Base-by-base conservation (phyloP, 1,140 invertebrate genomes). In the Hylyphantes graminicola region DNA sequence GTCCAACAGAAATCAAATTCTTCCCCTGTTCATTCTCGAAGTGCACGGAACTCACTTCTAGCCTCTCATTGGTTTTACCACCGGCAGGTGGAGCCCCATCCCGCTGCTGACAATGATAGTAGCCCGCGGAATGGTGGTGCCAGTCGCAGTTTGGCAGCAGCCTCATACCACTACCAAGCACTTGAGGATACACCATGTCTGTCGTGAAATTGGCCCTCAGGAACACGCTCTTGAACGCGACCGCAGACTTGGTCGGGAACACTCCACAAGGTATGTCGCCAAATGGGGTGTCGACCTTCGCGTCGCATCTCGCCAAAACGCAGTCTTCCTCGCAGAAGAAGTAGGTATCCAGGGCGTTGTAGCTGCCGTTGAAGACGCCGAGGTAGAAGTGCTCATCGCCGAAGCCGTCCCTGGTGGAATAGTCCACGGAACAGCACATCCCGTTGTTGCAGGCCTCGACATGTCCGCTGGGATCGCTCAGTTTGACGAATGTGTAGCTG, bases 341-440 rank as follows among this genome's bases (percentile, higher is more conserved):
- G 21, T 79, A 85, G 15, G 61, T 12, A 54, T 35, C 19, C 7
- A 21, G 19, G 0, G 13, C 13, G 53, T 55, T 48, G 7, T 21
- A 21, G 8, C 55, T 83, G 8, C 85, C 79, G 9, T 77, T 83
- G 48, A 48, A 77, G 13, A 86, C n/a, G 7, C 59, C 80, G 3
- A 86, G 55, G 19, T 83, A 82, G 17, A 59, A 78, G 7, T 72
- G 48, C 15, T 78, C 67, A 11, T 55, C 17, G 15, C 70, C 55
- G 0, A 13, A 5, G 13, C 54, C 50, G 0, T n/a, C 12, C 11
- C 13, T 48, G 2, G 84, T 6, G 11, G 61, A 15, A 61, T 86
- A 86, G 15, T 83, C 10, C 7, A 87, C 10, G 13, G 61, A 59
- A 63, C 87, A 87, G 64, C 87, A 87, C 15, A 87, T 50, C 2